These are phyloP conservation scores for Pseudopleuronectes americanus DNA, from an alignment of 2,797 vertebrate species.

Conservation along the genomic window DNA sequence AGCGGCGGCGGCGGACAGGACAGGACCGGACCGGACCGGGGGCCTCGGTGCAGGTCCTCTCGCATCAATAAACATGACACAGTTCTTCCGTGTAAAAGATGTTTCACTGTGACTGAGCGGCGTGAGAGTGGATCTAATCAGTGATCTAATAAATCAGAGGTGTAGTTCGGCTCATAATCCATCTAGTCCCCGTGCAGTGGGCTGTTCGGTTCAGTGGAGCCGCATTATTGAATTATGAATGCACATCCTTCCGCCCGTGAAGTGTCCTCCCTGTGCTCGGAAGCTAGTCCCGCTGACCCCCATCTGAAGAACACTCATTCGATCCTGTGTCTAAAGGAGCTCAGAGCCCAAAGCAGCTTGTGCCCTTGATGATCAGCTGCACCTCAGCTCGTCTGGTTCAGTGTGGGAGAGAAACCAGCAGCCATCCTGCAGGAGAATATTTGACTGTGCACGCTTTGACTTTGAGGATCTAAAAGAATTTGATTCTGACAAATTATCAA, in stretches of 20 bases:
- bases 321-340: constrained; percentile 16
- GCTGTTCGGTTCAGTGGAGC: constrained; percentile 40
- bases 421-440: not conserved
- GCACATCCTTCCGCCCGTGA: constrained; percentile 71
- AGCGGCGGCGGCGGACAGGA: not conserved
- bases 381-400: constrained; percentile 2
- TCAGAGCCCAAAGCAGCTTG: constrained; percentile 27
- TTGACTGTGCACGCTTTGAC: not conserved
- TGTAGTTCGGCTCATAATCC: not conserved
- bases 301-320: constrained; percentile 2
- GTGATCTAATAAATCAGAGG: not conserved
- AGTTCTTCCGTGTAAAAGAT: constrained; percentile 49
- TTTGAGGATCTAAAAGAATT: no score
- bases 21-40: constrained; percentile 1
- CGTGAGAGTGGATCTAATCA: not conserved
- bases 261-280: constrained; percentile 55
- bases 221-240: constrained; percentile 78
- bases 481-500: no score
- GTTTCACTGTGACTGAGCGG: constrained; percentile 11
- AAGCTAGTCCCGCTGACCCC: constrained; percentile 32
- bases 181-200: constrained; percentile 19
- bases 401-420: constrained; percentile 1
- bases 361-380: constrained; percentile 20
- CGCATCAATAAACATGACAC: constrained; percentile 58
- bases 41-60: constrained; percentile 56